Evolutionary conservation across 2,797 vertebrate species (phyloP), one percentile per base, ranked within the genome.

Genomic region (Phalloptychus januarius): DNA sequence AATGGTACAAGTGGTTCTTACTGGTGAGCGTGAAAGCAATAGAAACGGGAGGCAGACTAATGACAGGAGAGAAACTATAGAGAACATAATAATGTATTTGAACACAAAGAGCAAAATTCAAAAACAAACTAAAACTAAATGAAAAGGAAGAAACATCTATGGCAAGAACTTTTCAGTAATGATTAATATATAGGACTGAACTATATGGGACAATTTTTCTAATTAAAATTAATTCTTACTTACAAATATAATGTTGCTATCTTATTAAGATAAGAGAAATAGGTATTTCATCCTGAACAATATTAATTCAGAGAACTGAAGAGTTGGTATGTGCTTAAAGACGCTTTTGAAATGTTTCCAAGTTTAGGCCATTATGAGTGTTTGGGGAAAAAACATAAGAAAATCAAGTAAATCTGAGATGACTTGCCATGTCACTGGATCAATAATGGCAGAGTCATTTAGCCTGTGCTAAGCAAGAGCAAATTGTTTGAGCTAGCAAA

Each of bases 401-500:
- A 85, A 86, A 85, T 87, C 71, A 86, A 88, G 86, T 89, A 85
- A 92, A 92, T 88, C 83, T 54, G 75, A 87, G 87, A 93, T 89
- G 91, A 90, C 90, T 79, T 83, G 82, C 76, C 80, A 73, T 93
- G 92, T 94, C 93, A 91, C 58, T 90, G 91, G 92, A 94, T 95
- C 93, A 92, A 92, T 94, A 91, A 82, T 71, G 74, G 84, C 84
- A 79, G 88, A 94, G 91, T 95, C 93, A 92, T 94, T 95, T 95
- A 94, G 92, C 89, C 88, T 80, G 92, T 85, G 89, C 92, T 92
- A 91, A 90, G 90, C 91, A 92, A 91, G 89, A 91, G 91, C 93
- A 95, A 93, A 94, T 93, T 89, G 88, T 93, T 95, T 93, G 89
- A 94, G 94, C 93, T 91, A 93, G 91, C 91, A 92, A 95, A 96